Conservation (phyloP, 2,113 vertebrate species). For the Sceloporus tristichus region DNA sequence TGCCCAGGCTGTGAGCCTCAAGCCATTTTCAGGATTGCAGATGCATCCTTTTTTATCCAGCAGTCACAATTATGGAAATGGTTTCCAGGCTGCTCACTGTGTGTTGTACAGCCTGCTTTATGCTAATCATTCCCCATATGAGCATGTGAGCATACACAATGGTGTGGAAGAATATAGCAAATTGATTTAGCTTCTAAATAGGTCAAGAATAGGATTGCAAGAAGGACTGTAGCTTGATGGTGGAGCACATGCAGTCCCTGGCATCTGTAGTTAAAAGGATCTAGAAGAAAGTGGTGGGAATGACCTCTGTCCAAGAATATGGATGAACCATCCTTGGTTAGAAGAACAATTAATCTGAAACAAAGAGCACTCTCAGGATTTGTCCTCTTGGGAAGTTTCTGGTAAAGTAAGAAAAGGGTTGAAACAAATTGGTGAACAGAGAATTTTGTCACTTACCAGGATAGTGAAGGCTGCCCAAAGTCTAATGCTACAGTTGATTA, state of each 20-base stretch:
- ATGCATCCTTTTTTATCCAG: neutral
- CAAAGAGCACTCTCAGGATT: too few relatives aligned
- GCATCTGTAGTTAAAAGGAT: neutral
- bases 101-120: neutral
- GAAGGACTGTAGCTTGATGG: neutral
- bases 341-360: neutral
- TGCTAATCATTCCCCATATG: neutral
- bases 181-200: neutral
- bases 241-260: neutral
- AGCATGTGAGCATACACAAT: neutral
- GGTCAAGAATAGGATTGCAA: neutral
- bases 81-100: neutral
- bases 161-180: neutral
- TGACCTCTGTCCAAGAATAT: neutral
- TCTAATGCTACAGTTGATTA: neutral
- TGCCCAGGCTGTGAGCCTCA: neutral
- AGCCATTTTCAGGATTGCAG: neutral
- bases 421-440: neutral
- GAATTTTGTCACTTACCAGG: neutral
- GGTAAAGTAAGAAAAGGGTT: neutral
- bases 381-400: neutral
- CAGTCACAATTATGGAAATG: neutral
- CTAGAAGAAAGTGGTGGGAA: neutral
- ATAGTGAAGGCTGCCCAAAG: too few relatives aligned
- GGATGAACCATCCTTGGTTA: neutral